A percentile compares a stretch with the other conserved stretches of the same genome.
phyloP scores from a whole-genome alignment of 2,113 vertebrate genomes.

The Ageneiosus marmoratus region DNA sequence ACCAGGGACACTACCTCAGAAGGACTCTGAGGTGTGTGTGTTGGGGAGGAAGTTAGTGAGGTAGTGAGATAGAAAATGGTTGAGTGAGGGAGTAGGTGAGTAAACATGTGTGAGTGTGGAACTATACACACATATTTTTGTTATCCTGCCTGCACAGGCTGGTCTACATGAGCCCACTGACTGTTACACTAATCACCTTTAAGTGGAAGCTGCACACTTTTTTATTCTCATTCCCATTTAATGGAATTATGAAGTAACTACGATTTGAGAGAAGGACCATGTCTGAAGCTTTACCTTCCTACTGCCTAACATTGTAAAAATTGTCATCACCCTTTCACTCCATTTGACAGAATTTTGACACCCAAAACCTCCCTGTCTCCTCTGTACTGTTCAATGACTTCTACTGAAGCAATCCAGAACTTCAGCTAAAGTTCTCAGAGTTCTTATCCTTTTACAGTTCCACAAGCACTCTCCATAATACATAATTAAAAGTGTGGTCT shows the following conservation, averaged over 20 bases:
- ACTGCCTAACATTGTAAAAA: background rate
- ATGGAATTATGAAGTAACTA: background rate
- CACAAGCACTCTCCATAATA: background rate
- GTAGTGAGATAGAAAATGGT: background rate
- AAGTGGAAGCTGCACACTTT: slow-evolving; percentile 33
- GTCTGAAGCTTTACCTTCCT: background rate
- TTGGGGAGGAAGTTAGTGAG: slow-evolving; percentile 1
- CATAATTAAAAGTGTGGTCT: background rate
- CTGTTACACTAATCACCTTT: slow-evolving; percentile 41
- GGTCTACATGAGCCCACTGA: slow-evolving; percentile 6
- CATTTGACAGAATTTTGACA: slow-evolving; percentile 27
- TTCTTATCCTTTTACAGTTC: background rate
- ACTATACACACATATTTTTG: slow-evolving; percentile 17
- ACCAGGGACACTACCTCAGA: slow-evolving; percentile 48
- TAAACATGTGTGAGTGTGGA: background rate
- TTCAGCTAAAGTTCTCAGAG: slow-evolving; percentile 2
- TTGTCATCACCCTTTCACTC: background rate
- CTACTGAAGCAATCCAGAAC: background rate
- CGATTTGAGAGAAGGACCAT: background rate
- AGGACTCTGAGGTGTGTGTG: slow-evolving; percentile 29
- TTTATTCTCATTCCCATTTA: slow-evolving; percentile 13
- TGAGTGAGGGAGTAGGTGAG: slow-evolving; percentile 13
- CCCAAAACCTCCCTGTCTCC: background rate
- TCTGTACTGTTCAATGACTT: background rate
- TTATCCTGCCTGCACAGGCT: background rate